Percentiles rank a stretch among this genome's conserved stretches.
phyloP scores from a whole-genome alignment of 2,888 invertebrate species.

The Morpho deidamia region DNA sequence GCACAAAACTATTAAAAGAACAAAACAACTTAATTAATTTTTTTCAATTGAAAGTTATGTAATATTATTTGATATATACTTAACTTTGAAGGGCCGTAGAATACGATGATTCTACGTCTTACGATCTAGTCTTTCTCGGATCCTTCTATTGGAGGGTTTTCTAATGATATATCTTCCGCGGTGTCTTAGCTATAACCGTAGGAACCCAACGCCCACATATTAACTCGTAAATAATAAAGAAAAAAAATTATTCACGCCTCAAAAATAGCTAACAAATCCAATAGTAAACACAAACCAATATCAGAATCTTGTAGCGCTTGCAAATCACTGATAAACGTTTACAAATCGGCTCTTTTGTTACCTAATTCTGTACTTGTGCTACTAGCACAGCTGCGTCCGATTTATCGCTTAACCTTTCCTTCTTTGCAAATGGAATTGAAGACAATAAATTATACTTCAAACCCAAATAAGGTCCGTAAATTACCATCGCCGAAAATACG shows the following conservation, averaged over 20 bases:
- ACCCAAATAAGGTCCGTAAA: conserved; percentile 71
- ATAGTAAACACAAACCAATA: conserved; percentile 25
- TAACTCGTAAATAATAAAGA: conserved; percentile 8
- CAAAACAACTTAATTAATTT: too few species aligned
- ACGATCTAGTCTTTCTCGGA: too few species aligned
- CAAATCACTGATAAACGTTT: conserved; percentile 42
- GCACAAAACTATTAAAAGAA: too few species aligned
- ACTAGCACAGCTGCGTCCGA: conserved; percentile 68
- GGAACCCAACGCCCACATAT: too few species aligned
- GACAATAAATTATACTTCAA: conserved; percentile 76
- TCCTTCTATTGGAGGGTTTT: too few species aligned
- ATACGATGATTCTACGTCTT: too few species aligned
- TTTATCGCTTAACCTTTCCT: conserved; percentile 73
- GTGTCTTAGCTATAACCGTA: too few species aligned
- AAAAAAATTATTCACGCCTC: conserved; percentile 9
- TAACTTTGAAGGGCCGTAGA: too few species aligned
- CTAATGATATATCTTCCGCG: too few species aligned
- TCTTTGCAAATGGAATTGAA: conserved; percentile 69
- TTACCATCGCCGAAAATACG: conserved; percentile 60
- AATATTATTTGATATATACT: too few species aligned
- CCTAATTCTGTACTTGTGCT: conserved; percentile 69
- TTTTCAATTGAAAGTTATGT: too few species aligned
- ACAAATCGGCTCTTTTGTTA: conserved; percentile 67
- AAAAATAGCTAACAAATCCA: conserved; percentile 20
- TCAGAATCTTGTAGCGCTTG: conserved; percentile 31